Evolutionary conservation across 2,113 vertebrate species (phyloP).

Genomic region (Channa maculata): DNA sequence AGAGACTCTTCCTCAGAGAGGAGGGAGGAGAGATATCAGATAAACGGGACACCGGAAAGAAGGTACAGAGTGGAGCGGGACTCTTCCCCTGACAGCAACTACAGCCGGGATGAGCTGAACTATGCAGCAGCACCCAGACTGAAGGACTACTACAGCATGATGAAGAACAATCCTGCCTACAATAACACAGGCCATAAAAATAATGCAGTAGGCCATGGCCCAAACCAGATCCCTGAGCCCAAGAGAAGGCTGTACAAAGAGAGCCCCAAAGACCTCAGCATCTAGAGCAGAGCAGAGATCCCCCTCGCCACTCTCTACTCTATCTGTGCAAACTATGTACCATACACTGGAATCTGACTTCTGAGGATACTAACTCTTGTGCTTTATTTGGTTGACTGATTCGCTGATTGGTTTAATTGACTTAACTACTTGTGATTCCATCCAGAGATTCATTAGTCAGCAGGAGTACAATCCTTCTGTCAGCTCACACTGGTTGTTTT

Average conservation of each 20-base stretch:
- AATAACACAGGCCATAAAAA: constrained; percentile 76
- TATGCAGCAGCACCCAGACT: constrained; percentile 80
- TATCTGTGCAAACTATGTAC: constrained; percentile 69
- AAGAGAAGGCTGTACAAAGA: constrained; percentile 92
- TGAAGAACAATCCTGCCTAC: constrained; percentile 81
- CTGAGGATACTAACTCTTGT: constrained; percentile 71
- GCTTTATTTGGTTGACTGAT: constrained; percentile 68
- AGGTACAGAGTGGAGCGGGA: constrained; percentile 73
- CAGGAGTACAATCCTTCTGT: constrained; percentile 81
- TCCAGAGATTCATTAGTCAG: constrained; percentile 80
- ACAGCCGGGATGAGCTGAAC: constrained; percentile 81
- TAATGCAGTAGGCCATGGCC: constrained; percentile 67
- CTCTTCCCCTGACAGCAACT: constrained; percentile 83
- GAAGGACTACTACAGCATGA: constrained; percentile 85
- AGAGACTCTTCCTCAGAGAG: constrained; percentile 76
- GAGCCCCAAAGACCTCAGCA: constrained; percentile 97
- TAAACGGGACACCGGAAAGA: constrained; percentile 78
- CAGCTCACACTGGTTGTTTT: constrained; percentile 74
- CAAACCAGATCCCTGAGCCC: constrained; percentile 86
- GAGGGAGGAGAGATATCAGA: constrained; percentile 56
- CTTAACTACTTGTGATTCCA: constrained; percentile 75
- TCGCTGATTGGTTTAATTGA: constrained; percentile 70
- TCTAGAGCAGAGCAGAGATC: constrained; percentile 82
- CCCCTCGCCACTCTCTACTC: constrained; percentile 65
- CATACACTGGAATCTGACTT: constrained; percentile 79